Evolutionary conservation across 1,140 invertebrate genomes (phyloP), one percentile per base, ranked within the genome.

Genomic region (Nasonia longicornis): DNA sequence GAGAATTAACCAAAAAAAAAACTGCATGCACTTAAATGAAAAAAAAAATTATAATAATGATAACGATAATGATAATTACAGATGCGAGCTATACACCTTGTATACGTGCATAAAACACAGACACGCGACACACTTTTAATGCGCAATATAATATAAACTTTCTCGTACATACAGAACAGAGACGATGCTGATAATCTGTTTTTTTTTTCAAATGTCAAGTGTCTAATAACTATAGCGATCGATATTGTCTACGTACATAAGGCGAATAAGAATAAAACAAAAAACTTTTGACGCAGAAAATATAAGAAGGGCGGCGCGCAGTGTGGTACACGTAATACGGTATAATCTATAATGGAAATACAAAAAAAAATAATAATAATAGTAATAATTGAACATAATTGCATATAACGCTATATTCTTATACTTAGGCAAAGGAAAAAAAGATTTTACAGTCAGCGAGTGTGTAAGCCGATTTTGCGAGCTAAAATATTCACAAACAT

Each of bases 191-290:
- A 85, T 88, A 90, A 87, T 87, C 86, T 89, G 85, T 89, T 88
- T 89, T 86, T 26, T 26, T 89, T 87, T 88, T 85, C 82, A 89
- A 89, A 86, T 90, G 87, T 90, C 88, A 89, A 89, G 88, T 90
- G 89, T 90, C 87, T 89, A 89, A 89, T 89, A 85, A 82, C 77
- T 84, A 89, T 89, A 89, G 87, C 85, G 84, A 89, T 89, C 86
- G 85, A 88, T 89, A 90, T 89, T 89, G 87, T 89, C 87, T 89
- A 88, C 84, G 83, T 87, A 87, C 87, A 84, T 87, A 84, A 87
- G 83, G 85, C 75, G 84, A 84, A 82, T 79, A 87, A 88, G 87
- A 88, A 89, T 82, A 89, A 85, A 88, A 87, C 72, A 75, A 67
- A 31, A 16, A 75, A 81, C 73, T 10, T 67, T 66, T 66, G 52